phyloP scores from a whole-genome alignment of 2,113 vertebrate species.

The Myanophis thanlyinensis region DNA sequence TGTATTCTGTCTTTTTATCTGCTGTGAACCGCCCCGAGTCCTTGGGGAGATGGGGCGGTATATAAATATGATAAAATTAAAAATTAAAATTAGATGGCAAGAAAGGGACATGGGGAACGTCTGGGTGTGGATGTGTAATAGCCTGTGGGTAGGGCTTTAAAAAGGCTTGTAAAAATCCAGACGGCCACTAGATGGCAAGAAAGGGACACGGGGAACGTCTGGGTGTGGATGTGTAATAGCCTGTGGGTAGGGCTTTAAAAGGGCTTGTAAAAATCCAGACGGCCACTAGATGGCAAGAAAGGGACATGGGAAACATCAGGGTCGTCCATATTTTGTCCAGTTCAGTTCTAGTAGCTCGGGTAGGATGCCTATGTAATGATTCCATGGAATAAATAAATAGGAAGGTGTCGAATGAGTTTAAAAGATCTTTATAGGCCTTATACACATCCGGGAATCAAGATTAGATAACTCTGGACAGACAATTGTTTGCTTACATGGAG shows the following conservation, averaged over 20 bases:
- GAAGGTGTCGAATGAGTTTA: slow-evolving; percentile 69
- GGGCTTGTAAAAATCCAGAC: not conserved
- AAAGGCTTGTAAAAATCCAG: not conserved
- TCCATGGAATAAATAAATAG: slow-evolving; percentile 58
- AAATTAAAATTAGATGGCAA: no score
- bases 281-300: not conserved
- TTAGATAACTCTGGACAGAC: no score
- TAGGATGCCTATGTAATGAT: not conserved
- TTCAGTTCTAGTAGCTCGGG: not conserved
- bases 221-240: not conserved
- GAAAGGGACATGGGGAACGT: no score
- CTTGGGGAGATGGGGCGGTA: no score
- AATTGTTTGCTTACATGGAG: not conserved
- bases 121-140: not conserved
- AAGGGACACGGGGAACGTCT: no score
- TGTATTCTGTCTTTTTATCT: no score
- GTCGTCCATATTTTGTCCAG: not conserved
- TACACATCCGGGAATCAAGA: not conserved
- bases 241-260: not conserved
- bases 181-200: no score
- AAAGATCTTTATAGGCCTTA: not conserved
- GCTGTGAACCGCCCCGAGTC: no score
- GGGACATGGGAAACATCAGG: not conserved
- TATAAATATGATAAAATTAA: no score
- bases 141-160: not conserved